Evolutionary conservation across 2,113 vertebrate species (phyloP), one percentile per base, ranked within the genome.

Genomic region (Nibea coibor): DNA sequence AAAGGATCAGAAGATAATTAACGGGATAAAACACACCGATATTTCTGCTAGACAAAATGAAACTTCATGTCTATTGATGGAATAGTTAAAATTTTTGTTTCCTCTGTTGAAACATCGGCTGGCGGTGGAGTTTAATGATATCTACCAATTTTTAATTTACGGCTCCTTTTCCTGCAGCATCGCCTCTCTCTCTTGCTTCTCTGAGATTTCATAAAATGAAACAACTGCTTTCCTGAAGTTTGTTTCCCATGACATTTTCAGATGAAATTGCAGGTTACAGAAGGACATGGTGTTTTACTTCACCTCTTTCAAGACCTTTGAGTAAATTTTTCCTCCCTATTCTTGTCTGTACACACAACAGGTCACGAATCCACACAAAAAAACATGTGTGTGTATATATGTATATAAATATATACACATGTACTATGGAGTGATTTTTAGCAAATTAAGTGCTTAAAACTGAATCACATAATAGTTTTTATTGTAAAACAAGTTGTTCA

Each of bases 1-100:
- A 63, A 26, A 51, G 54, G 64, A 22, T 50, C 43, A 28, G 7
- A 17, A 39, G 31, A 56, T 64, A 64, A 64, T 79, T 42, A 69
- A 48, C 14, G 5, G 11, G 53, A 47, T 15, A 24, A 75, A 42
- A 53, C 4, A n/a, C 57, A 42, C 8, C 35, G 35, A 6, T 43
- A 59, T 16, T 50, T 48, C 26, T 22, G 24, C 20, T 50, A 22
- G 6, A 72, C 56, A 61, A 31, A 59, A 48, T 61, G 0, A 48
- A 50, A 50, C 26, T 28, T 66, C 28, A 26, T 26, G 6, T 24
- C 39, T 3, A 28, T 42, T 17, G 8, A 42, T 5, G 4, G n/a
- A 56, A 4, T 22, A 28, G 8, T 48, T 47, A 10, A 47, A 14
- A 45, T 24, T 56, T n/a, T 22, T 14, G 47, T 51, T 14, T 35